Evolutionary conservation across 2,888 invertebrate species (phyloP), one percentile per base, ranked within the genome.

Genomic region (Eretmocerus hayati): DNA sequence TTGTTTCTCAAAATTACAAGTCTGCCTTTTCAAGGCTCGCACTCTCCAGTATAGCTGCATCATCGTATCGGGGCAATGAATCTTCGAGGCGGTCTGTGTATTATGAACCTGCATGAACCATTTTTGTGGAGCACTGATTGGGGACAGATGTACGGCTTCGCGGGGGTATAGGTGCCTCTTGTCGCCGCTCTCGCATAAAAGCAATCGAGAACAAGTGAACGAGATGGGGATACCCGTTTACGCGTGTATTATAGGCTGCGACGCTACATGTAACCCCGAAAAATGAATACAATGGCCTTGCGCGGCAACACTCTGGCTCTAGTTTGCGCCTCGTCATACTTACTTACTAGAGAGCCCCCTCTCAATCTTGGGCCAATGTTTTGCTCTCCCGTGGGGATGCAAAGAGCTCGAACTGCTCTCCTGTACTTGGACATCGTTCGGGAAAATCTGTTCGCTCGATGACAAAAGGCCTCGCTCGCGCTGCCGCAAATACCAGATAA

Each of bases 101-200:
- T 30, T 30, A 9, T 48, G 56, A 53, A 57, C 59, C 61, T 59
- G 58, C 60, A 61, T 61, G 62, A 63, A 61, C 62, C 63, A 68
- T 67, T 67, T 68, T 67, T 63, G 62, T 63, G 57, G 64, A 60
- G 56, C 62, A 66, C 59, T 71, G 70, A 71, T 71, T 71, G 70
- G 62, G 69, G 70, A 70, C 70, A 71, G 70, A 71, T 71, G 70
- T 67, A 70, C 64, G 59, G 59, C 44, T 47, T 50, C 50, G 47
- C 53, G 42, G 33, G 37, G 57, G 41, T 59, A 65, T 65, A 59
- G 61, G 65, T 64, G 63, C 61, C 35, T 59, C n/a, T n/a, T n/a
- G n/a, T n/a, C n/a, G n/a, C n/a, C n/a, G n/a, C n/a, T n/a, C n/a
- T n/a, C n/a, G 59, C 59, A 56, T 30, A 41, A n/a, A n/a, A n/a